phyloP scores from a whole-genome alignment of 1,140 invertebrate species.

The Oscheius sp. region DNA sequence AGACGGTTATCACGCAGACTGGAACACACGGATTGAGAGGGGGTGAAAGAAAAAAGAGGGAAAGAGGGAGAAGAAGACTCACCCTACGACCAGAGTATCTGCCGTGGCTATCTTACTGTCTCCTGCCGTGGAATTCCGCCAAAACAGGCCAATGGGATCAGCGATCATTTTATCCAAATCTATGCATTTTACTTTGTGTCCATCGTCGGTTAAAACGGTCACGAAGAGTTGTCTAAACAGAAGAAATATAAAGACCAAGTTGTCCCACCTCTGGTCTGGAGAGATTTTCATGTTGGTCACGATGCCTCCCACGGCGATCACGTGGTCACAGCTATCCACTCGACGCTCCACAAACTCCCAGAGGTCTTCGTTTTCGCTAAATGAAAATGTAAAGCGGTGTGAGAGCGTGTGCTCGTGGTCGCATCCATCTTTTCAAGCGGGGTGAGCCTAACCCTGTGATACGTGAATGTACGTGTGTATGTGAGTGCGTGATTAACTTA shows the following conservation, averaged over 20 bases:
- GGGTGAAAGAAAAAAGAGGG: neutral
- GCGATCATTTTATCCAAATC: neutral
- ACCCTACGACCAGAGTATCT: neutral
- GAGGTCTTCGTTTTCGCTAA: neutral
- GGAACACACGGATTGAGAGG: no score
- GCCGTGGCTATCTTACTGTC: neutral
- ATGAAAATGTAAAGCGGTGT: neutral
- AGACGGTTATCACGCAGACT: neutral
- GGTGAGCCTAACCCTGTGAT: no score
- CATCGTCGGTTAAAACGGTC: no score
- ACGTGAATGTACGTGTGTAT: no score
- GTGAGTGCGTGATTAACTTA: no score
- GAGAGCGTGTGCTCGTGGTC: no score
- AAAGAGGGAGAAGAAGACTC: neutral
- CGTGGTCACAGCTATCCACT: neutral
- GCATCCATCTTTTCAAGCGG: no score
- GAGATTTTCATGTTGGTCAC: neutral
- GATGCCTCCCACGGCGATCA: neutral
- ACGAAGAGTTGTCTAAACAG: neutral
- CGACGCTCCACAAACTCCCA: neutral
- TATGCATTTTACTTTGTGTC: neutral
- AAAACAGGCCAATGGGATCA: neutral
- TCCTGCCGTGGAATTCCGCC: neutral
- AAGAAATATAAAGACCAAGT: no score
- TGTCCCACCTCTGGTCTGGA: neutral